These are phyloP conservation scores for Hydractinia symbiolongicarpus DNA, from an alignment of 30 jellyfish, hydroid and myxozoan species.

Conservation along the genomic window DNA sequence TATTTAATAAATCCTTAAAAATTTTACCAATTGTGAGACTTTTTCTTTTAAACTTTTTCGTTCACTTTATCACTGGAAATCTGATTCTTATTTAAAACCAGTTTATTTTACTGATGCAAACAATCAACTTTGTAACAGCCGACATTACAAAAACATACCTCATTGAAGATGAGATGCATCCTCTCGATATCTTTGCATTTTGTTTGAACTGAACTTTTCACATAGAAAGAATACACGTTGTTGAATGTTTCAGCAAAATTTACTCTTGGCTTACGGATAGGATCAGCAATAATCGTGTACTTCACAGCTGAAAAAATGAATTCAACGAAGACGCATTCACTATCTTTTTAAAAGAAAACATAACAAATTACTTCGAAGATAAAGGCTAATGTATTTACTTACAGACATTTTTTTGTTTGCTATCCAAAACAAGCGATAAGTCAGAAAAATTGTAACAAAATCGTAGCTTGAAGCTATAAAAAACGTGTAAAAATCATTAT, in stretches of 20 bases:
- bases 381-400: not conserved
- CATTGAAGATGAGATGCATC: conserved; percentile 10
- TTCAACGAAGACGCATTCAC: too few relatives aligned
- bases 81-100: too few relatives aligned
- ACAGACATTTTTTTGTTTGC: conserved; percentile 32
- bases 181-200: not conserved
- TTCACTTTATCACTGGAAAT: too few relatives aligned
- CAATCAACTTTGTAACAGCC: too few relatives aligned
- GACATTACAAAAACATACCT: conserved; percentile 2
- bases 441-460: conserved; percentile 31
- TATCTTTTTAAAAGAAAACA: not conserved
- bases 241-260: conserved; percentile 19
- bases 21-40: too few relatives aligned
- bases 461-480: conserved; percentile 17
- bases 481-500: not conserved
- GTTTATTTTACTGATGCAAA: too few relatives aligned
- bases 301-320: conserved; percentile 27
- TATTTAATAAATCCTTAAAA: too few relatives aligned
- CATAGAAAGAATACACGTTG: not conserved
- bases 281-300: conserved; percentile 47
- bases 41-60: too few relatives aligned
- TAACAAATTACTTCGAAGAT: not conserved
- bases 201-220: not conserved
- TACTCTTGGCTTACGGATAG: conserved; percentile 66
- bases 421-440: conserved; percentile 23